Evolutionary conservation across 1,140 invertebrate species (phyloP), one percentile per base, ranked within the genome.

Genomic region (Drosophila miranda): DNA sequence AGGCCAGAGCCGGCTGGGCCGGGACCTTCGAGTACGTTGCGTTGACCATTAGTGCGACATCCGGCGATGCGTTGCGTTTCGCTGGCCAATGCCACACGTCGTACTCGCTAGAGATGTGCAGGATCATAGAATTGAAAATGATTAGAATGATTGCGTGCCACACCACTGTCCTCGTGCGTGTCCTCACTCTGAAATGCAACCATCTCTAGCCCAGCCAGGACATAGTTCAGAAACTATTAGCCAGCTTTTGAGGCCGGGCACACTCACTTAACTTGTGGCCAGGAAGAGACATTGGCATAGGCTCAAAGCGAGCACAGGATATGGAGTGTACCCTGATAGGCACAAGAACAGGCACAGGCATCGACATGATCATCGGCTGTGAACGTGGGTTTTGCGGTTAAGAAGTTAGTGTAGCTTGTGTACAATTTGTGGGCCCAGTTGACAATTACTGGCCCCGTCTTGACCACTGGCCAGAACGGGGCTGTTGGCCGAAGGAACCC

Each of bases 21-120:
- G 58, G 48, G 53, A 57, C 49, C 44, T 51, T 62, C 53, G 66
- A 64, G 59, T 69, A 48, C 63, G 56, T 82, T 81, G 82, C 82
- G 82, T 78, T 84, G 81, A 89, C 86, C 86, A 89, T 89, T 89
- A 89, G 86, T 89, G 86, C 81, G 86, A 89, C 86, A 89, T 89
- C 86, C 86, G 86, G 86, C 81, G 86, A 82, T 81, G 78, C 82
- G 79, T 80, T 55, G 83, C 64, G 82, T 82, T 78, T 70, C 78
- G 51, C 58, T 46, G 41, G 28, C 51, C 41, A 34, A 46, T 72
- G 80, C 76, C 81, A 76, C 76, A 84, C 61, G 67, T 75, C 66
- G 34, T 43, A 43, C 44, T 9, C 14, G n/a, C 2, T 23, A 73
- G 69, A 73, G 69, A 74, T 73, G 68, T 48, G 56, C 68, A 19